Base-by-base conservation (phyloP, 1,140 invertebrate species). In the Pteromalus puparum region DNA sequence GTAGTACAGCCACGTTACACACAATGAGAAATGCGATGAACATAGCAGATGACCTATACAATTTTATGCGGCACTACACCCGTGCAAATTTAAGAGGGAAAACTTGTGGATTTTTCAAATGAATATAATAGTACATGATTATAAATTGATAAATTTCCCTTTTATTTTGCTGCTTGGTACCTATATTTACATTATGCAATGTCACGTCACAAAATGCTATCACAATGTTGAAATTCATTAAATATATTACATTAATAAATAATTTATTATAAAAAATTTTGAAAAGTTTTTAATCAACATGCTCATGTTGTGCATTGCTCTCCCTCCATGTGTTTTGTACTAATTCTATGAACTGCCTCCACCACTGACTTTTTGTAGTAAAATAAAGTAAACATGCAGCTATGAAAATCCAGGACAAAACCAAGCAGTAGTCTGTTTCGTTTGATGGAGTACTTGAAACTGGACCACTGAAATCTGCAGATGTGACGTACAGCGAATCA, bases 321-420 rank as follows among this genome's bases (percentile, higher is more conserved):
- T 98, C 98, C 81, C 96, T 94, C 97, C 98, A 98, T 81, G 97
- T 97, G 88, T 96, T 97, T 89, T 97, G 95, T 24, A 98, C 94
- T 89, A 96, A 95, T 90, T 98, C 97, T 1, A 98, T 95, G 86
- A 98, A 95, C 90, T 95, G 95, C 85, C 94, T 95, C 94, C 96
- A 98, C 90, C 96, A 95, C 34, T 94, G 95, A 38, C 97, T 97
- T 89, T 96, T 95, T 13, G 96, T 95, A 83, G 98, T 96, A 86
- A 96, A 96, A 91, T 97, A 96, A 75, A 95, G 90, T 48, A 94
- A 93, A 92, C 97, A 98, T n/a, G 95, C 88, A 1, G 96, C 90
- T 80, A 98, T 97, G 90, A 99, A 98, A 0, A 95, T 85, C 97
- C 98, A 99, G 0, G 98, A 96, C 1, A 98, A 89, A 65, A 96